Conservation (phyloP, 2,113 vertebrate species). For the Pteropus alecto region DNA sequence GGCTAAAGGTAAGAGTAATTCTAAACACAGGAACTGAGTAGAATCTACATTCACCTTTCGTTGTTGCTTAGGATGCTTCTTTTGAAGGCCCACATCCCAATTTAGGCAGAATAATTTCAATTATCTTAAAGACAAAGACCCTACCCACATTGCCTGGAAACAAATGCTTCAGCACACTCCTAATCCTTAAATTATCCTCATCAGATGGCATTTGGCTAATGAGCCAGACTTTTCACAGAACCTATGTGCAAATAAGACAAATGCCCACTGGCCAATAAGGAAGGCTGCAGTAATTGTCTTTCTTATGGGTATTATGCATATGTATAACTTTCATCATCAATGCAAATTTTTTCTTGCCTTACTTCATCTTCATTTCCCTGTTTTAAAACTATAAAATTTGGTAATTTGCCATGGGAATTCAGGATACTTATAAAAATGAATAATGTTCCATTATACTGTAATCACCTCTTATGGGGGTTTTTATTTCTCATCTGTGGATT, state of each 20-base stretch:
- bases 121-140: neutral
- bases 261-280: neutral
- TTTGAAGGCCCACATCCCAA: neutral
- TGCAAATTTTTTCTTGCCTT: constrained; percentile 26
- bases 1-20: neutral
- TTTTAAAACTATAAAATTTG: constrained; percentile 56
- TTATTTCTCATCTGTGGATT: constrained; percentile 70
- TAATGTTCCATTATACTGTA: constrained; percentile 64
- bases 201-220: constrained; percentile 12
- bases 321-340: constrained; percentile 30
- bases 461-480: constrained; percentile 50
- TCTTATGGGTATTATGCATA: constrained; percentile 23
- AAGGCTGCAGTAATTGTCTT: constrained; percentile 28
- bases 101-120: neutral
- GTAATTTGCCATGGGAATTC: constrained; percentile 55
- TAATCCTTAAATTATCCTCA: neutral
- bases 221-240: neutral
- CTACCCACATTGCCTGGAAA: neutral
- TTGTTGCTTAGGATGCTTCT: neutral
- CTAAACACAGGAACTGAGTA: neutral
- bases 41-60: neutral
- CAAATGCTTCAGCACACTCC: neutral
- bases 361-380: constrained; percentile 35
- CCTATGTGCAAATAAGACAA: neutral
- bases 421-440: constrained; percentile 60